These are phyloP conservation scores for Lithophane leautieri DNA, from an alignment of 2,888 invertebrate species.

Conservation along the genomic window DNA sequence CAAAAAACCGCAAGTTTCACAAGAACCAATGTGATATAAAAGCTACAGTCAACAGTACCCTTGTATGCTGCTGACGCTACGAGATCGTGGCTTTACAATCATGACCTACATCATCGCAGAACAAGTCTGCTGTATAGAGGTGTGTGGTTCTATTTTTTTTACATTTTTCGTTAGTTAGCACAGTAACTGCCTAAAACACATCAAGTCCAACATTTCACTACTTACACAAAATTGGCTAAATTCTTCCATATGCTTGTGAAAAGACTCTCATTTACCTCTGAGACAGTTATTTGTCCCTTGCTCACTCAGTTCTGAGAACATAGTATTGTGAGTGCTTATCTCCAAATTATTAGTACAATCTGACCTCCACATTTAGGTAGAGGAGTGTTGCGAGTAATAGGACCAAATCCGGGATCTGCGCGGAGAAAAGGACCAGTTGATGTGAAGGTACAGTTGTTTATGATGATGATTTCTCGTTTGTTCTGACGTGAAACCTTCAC, in stretches of 20 bases:
- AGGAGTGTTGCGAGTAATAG: conserved; percentile 40
- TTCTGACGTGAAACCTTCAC: conserved; percentile 1
- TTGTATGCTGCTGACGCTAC: conserved; percentile 25
- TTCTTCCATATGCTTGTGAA: conserved; percentile 13
- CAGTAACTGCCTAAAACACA: not conserved
- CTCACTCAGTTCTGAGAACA: conserved; percentile 19
- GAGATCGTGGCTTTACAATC: conserved; percentile 24
- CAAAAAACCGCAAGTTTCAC: conserved; percentile 13
- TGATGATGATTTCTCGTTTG: conserved; percentile 22
- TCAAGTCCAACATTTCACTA: not conserved
- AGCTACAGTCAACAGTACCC: conserved; percentile 13
- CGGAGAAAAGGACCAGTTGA: conserved; percentile 21
- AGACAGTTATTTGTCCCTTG: conserved; percentile 29
- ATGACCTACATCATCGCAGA: conserved; percentile 32
- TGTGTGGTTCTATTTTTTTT: not conserved
- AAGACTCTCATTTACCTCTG: conserved; percentile 29
- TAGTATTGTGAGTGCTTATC: conserved; percentile 49
- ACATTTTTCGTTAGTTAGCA: not conserved
- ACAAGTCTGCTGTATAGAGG: not conserved
- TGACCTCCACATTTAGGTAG: conserved; percentile 36
- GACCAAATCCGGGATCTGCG: conserved; percentile 49
- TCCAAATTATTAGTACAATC: conserved; percentile 54
- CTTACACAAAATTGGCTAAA: conserved; percentile 15
- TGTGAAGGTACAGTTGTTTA: conserved; percentile 38
- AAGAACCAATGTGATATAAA: conserved; percentile 17